Evolutionary conservation across 1,140 invertebrate genomes (phyloP), one percentile per base, ranked within the genome.

Genomic region (Drosophila kurseongensis): DNA sequence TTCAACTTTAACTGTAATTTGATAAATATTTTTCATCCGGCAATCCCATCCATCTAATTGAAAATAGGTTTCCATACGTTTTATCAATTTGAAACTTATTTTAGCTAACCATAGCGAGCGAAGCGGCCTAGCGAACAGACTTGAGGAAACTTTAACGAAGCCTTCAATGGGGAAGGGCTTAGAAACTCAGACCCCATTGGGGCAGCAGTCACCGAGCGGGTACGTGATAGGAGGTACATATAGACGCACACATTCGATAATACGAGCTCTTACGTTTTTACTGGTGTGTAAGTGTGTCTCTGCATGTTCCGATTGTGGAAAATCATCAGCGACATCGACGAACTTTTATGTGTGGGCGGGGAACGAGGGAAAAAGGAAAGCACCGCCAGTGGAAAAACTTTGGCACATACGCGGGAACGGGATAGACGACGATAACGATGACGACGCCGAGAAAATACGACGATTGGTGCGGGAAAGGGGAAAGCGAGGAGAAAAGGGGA

Each of bases 301-400:
- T n/a, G 38, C 65, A 18, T 44, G 66, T 51, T 50, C 38, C 50
- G 57, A 74, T 61, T 60, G 68, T 42, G 59, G 52, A 65, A 63
- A 75, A 58, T 44, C 75, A 61, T 60, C 63, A 59, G 56, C 67
- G 56, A 60, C 65, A 78, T 76, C 83, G 78, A 88, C 82, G 57
- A 88, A 83, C 62, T 86, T 86, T 88, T 79, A 23, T 67, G 75
- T 68, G 83, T 73, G 83, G 84, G 79, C 63, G 66, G 50, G 44
- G 63, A 79, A 75, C 80, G 60, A 57, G 65, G 66, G 45, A 72
- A 83, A 75, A 66, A 66, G 52, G 57, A 85, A 88, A 86, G 69
- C 71, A 88, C 51, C 67, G 75, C 45, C 72, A 72, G 83, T 71
- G 80, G 75, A 88, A 88, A 86, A 89, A 83, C 51, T 88, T 88